Conservation (phyloP, 2,113 vertebrate genomes). For the Strix aluco region DNA sequence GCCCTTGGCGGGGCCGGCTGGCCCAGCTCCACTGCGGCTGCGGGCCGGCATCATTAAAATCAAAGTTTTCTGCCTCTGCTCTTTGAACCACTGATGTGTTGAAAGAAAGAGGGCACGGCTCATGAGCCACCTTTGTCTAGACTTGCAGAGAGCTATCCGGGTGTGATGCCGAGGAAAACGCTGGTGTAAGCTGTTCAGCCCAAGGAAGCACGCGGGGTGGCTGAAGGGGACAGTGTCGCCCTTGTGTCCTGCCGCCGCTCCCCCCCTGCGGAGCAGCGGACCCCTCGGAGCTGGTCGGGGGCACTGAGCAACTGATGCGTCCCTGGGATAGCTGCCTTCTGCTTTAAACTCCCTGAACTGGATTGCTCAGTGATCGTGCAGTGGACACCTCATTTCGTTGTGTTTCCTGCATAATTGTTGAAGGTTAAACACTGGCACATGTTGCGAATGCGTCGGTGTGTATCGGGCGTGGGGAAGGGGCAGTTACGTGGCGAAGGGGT, state of each 20-base stretch:
- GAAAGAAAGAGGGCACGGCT: background rate
- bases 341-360: fast-evolving
- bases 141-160: background rate
- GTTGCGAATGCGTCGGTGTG: fast-evolving
- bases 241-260: background rate
- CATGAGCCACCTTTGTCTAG: background rate
- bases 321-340: background rate
- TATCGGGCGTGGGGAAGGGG: fast-evolving
- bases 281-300: fast-evolving
- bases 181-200: background rate
- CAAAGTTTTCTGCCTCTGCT: background rate
- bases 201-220: fast-evolving
- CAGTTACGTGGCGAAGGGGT: background rate
- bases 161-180: background rate
- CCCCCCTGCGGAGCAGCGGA: fast-evolving
- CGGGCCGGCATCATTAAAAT: background rate
- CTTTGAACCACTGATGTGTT: background rate
- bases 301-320: fast-evolving
- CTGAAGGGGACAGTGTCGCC: fast-evolving
- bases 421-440: fast-evolving
- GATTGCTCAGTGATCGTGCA: fast-evolving
- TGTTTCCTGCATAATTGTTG: fast-evolving
- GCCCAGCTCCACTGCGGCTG: background rate
- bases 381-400: fast-evolving
- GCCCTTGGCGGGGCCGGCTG: background rate